These are phyloP conservation scores for Rhea americana DNA, from an alignment of 2,113 vertebrate species.

Conservation along the genomic window DNA sequence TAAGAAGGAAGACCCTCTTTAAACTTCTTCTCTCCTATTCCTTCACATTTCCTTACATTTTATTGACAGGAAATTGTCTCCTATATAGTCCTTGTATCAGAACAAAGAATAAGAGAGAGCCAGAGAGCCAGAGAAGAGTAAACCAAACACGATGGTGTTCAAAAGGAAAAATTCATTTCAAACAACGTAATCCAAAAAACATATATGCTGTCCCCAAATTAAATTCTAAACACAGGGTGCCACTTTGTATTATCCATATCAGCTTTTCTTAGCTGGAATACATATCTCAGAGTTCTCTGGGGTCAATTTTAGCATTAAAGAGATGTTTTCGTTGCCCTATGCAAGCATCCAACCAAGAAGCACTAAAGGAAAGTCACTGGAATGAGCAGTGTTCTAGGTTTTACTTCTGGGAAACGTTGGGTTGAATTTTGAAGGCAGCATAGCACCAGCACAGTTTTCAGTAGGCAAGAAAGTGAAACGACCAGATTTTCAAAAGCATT, in stretches of 20 bases:
- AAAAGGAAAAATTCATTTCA: not conserved
- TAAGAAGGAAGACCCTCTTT: not conserved
- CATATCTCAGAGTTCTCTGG: not conserved
- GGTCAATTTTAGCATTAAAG: not conserved
- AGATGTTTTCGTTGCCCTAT: not conserved
- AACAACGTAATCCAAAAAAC: not conserved
- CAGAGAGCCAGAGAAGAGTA: not conserved
- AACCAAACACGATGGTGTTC: not conserved
- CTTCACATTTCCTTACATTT: not conserved
- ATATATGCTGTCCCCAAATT: not conserved
- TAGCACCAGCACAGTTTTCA: not conserved
- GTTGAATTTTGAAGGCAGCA: not conserved
- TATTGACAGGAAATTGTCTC: not conserved
- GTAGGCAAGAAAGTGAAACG: not conserved
- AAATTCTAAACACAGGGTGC: not conserved
- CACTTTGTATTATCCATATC: not conserved
- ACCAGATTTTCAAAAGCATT: not conserved
- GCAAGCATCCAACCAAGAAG: not conserved
- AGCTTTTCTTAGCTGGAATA: not conserved
- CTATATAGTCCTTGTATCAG: not conserved
- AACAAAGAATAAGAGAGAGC: not conserved
- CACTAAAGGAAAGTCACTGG: not conserved
- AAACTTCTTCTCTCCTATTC: not conserved
- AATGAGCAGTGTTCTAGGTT: not conserved
- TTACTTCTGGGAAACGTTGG: not conserved